Conservation (phyloP, 2,113 vertebrate genomes). For the Boulengerochromis microlepis region DNA sequence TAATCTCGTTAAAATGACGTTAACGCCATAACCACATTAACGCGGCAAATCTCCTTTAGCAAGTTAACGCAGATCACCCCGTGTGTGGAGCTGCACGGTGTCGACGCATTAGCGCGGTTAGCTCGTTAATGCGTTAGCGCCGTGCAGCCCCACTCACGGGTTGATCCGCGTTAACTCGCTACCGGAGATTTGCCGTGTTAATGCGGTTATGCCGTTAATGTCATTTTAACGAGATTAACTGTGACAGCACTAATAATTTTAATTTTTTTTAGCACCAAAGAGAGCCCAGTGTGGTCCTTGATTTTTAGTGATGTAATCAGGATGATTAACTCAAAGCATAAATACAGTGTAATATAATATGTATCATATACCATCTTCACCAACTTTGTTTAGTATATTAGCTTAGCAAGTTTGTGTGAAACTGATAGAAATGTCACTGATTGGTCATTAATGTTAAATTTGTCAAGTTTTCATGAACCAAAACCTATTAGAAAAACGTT, state of each 20-base stretch:
- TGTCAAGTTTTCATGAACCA: background rate
- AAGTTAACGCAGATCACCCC: background rate
- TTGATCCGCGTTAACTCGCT: background rate
- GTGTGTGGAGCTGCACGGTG: rapidly evolving
- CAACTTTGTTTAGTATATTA: background rate
- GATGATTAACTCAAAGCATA: background rate
- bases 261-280: background rate
- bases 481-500: background rate
- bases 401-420: background rate
- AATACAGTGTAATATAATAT: background rate
- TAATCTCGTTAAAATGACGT: background rate
- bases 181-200: background rate
- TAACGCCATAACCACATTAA: rapidly evolving
- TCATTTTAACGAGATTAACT: background rate
- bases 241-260: background rate
- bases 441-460: background rate
- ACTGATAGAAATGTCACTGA: background rate
- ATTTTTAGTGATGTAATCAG: background rate
- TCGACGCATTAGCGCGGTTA: background rate
- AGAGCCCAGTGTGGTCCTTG: background rate
- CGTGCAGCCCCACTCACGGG: background rate
- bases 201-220: background rate
- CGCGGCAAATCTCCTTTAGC: background rate
- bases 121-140: rapidly evolving
- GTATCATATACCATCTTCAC: background rate